Evolutionary conservation across 2,888 invertebrate species (phyloP), one percentile per base, ranked within the genome.

Genomic region (Drosophila greeni): DNA sequence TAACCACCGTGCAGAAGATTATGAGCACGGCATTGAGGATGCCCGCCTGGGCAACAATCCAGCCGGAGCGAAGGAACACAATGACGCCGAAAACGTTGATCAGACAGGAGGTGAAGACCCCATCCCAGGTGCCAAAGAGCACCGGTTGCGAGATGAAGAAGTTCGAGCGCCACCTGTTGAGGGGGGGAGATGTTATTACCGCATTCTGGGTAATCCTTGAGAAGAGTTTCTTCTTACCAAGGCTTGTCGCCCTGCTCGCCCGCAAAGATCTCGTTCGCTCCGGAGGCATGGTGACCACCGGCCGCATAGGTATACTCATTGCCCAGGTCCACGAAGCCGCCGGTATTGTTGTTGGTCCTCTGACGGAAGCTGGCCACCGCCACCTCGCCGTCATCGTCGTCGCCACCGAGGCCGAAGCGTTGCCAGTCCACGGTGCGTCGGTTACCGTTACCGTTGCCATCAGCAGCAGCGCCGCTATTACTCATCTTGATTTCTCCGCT

Each of bases 1-100:
- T 94, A 77, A 95, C 92, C 49, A 97, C 97, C 91, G 95, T 95
- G 85, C 93, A 93, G 82, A 95, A 90, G 69, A 96, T 93, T 80
- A 96, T 95, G 73, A 95, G 89, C 67, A 95, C 91, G 61, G 94
- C 95, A 91, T 94, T 92, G 52, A 95, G 90, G 76, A 95, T 91
- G 62, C 96, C 96, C 70, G 95, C 95, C 89, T 96, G 94, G 39
- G 95, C 97, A 53, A 99, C 98, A 86, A 99, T 96, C 98, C 98
- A 99, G 71, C 98, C 98, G 68, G 97, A 96, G 82, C 98, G 91
- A 65, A 99, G 91, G 89, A 99, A 98, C 66, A 98, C 97, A 88
- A 98, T 97, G 1, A 98, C 98, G n/a, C 98, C 98, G 90, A 99
- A 97, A 62, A 98, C 96, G 89, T 98, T 98, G 86, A 98, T 97